A percentile compares a stretch with the other conserved stretches of the same genome.
phyloP scores from a whole-genome alignment of 2,113 vertebrate genomes.

The Mobula hypostoma region DNA sequence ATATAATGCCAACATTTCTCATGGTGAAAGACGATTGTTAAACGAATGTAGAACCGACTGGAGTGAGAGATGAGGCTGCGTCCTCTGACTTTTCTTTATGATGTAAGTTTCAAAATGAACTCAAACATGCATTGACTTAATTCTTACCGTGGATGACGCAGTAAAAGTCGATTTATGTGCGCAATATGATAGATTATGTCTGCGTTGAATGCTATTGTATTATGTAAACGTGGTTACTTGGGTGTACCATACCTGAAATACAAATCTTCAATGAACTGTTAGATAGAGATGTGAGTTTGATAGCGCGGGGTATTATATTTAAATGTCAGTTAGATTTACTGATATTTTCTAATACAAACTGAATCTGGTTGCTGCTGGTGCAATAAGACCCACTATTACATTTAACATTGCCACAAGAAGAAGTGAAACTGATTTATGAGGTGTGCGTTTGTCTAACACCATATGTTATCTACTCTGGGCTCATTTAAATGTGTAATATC shows the following conservation, averaged over 20 bases:
- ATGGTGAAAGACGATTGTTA: background rate
- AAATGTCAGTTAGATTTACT: conserved; percentile 19
- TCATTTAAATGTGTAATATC: conserved; percentile 34
- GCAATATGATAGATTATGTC: background rate
- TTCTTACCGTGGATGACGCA: background rate
- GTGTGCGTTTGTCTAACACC: conserved; percentile 18
- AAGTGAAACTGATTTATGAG: conserved; percentile 1
- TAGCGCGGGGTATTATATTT: background rate
- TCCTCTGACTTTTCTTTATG: background rate
- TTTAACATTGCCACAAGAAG: background rate
- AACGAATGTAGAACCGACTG: background rate
- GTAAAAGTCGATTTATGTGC: background rate
- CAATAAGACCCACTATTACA: conserved; percentile 10
- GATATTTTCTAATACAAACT: background rate
- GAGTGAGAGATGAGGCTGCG: background rate
- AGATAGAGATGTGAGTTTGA: background rate
- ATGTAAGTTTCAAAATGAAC: background rate
- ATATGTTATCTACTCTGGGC: conserved; percentile 14
- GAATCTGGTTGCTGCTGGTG: background rate
- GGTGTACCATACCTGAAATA: background rate
- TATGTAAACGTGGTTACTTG: background rate
- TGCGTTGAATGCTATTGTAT: background rate
- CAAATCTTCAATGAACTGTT: conserved; percentile 17
- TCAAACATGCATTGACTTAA: background rate
- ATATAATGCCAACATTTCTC: background rate